Conservation (phyloP, 2,113 vertebrate genomes). For the Pachycephala philippinensis region DNA sequence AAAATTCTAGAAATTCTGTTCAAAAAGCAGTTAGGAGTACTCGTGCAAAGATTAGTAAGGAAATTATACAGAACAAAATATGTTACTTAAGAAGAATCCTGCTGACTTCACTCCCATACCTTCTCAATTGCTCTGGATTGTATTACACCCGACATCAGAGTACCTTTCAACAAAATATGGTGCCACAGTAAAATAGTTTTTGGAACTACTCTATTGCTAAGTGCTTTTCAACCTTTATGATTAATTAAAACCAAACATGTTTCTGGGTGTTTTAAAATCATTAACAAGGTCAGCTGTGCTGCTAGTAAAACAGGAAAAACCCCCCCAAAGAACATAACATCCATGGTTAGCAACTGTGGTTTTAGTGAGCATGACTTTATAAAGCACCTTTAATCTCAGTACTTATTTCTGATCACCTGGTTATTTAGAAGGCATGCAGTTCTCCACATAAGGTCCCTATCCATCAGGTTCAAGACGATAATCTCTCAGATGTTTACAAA, state of each 20-base stretch:
- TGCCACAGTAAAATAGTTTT: neutral
- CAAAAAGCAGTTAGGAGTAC: neutral
- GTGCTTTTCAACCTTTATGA: neutral
- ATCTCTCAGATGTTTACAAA: neutral
- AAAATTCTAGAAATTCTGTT: neutral
- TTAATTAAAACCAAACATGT: neutral
- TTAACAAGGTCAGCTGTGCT: neutral
- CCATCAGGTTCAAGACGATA: neutral
- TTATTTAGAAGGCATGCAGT: neutral
- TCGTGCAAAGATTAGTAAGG: neutral
- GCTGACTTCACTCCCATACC: neutral
- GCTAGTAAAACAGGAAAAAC: neutral
- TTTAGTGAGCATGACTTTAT: neutral
- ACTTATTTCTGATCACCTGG: neutral
- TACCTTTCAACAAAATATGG: neutral
- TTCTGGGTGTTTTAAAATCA: neutral
- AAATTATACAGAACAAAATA: neutral
- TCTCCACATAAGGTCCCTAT: neutral
- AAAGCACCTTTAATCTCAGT: neutral
- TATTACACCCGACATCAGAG: neutral
- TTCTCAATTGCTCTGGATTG: neutral
- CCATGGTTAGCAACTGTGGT: neutral
- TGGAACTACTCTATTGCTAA: neutral
- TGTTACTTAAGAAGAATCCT: neutral
- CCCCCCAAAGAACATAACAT: fast-evolving